Conservation (phyloP, 2,888 invertebrate genomes). For the Endotricha flammealis region DNA sequence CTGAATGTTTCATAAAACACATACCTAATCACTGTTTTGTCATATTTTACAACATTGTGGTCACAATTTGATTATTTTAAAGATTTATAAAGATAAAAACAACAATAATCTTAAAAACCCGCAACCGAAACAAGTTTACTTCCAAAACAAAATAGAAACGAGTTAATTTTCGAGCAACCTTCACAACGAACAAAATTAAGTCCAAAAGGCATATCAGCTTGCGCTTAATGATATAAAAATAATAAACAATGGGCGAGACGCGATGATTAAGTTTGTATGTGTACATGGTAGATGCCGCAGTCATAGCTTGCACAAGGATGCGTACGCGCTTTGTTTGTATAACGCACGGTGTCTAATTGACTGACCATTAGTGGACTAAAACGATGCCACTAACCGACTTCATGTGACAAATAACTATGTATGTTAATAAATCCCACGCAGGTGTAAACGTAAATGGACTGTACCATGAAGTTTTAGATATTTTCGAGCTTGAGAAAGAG, state of each 20-base stretch:
- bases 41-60: too few species aligned
- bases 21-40: too few species aligned
- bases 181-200: not conserved
- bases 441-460: too few species aligned
- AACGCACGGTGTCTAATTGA: not conserved
- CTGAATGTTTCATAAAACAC: too few species aligned
- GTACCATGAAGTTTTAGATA: too few species aligned
- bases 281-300: constrained; percentile 2
- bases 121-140: too few species aligned
- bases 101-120: too few species aligned
- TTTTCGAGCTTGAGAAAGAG: too few species aligned
- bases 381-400: too few species aligned
- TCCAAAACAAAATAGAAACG: not conserved
- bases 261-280: not conserved
- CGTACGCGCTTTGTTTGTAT: constrained; percentile 5
- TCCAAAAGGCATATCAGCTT: not conserved
- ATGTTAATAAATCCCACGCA: too few species aligned
- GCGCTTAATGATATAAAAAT: not conserved
- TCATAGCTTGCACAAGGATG: constrained; percentile 12
- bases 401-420: not conserved
- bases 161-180: not conserved
- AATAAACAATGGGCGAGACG: not conserved
- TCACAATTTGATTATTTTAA: too few species aligned
- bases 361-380: not conserved
- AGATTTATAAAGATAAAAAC: too few species aligned